Evolutionary conservation across 2,888 invertebrate genomes (phyloP), one percentile per base, ranked within the genome.

Genomic region (Hedychridium roseum): DNA sequence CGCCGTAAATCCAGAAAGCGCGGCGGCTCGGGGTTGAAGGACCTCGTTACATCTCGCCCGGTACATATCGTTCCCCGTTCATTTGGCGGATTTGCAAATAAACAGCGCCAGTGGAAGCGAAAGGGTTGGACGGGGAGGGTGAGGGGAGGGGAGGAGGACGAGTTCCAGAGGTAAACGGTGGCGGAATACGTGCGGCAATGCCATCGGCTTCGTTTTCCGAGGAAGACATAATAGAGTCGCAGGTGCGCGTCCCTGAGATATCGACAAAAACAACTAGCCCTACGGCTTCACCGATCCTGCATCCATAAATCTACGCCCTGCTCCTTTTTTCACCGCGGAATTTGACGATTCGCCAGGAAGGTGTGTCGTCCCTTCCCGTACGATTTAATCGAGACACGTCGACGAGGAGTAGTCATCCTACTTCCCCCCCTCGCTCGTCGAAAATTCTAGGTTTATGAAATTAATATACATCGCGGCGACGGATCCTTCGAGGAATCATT

Each of bases 171-270:
- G 52, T 30, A 47, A 36, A 37, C 43, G 45, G 34, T 34, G 36
- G 47, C 35, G 42, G 43, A 48, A 30, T 32, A 45, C 47, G 39
- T 46, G 23, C 35, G 16, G 41, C 5, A 27, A 38, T 48, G 49
- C 37, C 49, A n/a, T 35, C 49, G 54, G 54, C 36, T 57, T 58
- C 64, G 36, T 44, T 40, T n/a, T 65, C 60, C 69, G 59, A 49
- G 68, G 59, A 57, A 62, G 68, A 54, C 62, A 59, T 71, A 65
- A 68, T 68, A 64, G 63, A 68, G 59, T 54, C 55, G 66, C 65
- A 65, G 62, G 68, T 69, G 68, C 59, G 61, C 28, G n/a, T n/a
- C n/a, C n/a, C n/a, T n/a, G n/a, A n/a, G n/a, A n/a, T n/a, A n/a
- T n/a, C 60, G 67, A 70, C 64, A 64, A 66, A 72, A 70, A 72